Evolutionary conservation across 2,113 vertebrate genomes (phyloP), one percentile per base, ranked within the genome.

Genomic region (Eonycteris spelaea): DNA sequence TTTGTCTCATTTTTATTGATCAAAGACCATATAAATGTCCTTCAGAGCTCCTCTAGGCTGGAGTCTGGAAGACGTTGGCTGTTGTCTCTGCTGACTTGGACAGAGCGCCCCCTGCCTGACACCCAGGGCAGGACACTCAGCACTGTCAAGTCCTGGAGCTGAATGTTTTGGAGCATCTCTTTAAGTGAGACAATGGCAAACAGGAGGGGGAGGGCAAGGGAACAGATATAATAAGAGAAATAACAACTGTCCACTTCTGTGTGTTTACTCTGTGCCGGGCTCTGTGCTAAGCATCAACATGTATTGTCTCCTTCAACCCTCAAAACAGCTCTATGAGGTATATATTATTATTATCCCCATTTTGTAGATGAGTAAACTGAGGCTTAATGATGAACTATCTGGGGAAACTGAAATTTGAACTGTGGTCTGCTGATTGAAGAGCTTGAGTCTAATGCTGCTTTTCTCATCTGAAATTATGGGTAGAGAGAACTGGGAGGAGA

Each of bases 321-420:
- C 55, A 35, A 48, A 33, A 40, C 19, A 35, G 79, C 15, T 45
- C 53, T 78, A 0, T 0, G 11, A 65, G 40, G 73, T n/a, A 53
- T 70, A 24, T 63, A 22, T 38, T 67, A 7, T 87, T 68, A 67
- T 55, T 19, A 33, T 82, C 43, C 21, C 86, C 82, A 86, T 96
- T 96, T 88, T 97, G 91, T 61, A 78, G 90, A 77, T 91, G 74
- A 93, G 63, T 85, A 97, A 96, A 97, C 94, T 96, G 97, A 97
- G 97, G 97, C 97, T 86, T 77, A 67, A 68, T 24, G 35, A 51
- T 3, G 3, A 7, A 35, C 3, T 26, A n/a, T 38, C 33, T 33
- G 26, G 35, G 48, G 28, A 91, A 30, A 30, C 11, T 53, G 13
- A 51, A 43, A 77, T 63, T 28, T 24, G 35, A 87, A 59, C 55